Conservation (phyloP, 2,888 invertebrate species). For the Morpho achilles region DNA sequence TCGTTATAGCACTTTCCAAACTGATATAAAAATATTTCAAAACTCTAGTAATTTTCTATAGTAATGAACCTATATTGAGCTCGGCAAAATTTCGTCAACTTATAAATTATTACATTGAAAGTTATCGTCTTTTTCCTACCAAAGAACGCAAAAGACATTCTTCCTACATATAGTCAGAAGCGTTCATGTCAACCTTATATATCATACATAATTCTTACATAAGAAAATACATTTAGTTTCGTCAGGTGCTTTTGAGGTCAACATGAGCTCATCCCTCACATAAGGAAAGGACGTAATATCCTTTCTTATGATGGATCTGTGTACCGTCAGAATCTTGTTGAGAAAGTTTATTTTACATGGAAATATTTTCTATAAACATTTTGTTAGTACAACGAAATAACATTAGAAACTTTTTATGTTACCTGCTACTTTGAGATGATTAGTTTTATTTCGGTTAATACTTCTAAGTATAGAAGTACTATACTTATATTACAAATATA, state of each 20-base stretch:
- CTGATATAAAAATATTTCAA: too few species aligned
- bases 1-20: too few species aligned
- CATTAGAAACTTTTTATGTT: background rate
- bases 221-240: conserved; percentile 16
- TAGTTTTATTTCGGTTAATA: too few species aligned
- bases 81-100: background rate
- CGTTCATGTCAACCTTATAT: conserved; percentile 1
- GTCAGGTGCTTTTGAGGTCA: conserved; percentile 17
- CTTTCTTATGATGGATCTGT: conserved; percentile 18
- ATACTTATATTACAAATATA: too few species aligned
- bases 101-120: background rate
- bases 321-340: conserved; percentile 13
- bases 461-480: too few species aligned
- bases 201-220: conserved; percentile 5
- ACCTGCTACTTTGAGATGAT: too few species aligned
- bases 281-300: conserved; percentile 16
- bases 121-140: background rate
- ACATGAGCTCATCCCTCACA: conserved; percentile 15
- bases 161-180: background rate
- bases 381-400: background rate
- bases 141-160: background rate
- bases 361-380: conserved; percentile 7
- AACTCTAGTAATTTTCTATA: too few species aligned
- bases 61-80: background rate
- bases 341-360: conserved; percentile 14